Evolutionary conservation across 2,888 invertebrate species (phyloP).

Genomic region (Pseudeuparius sepicola): DNA sequence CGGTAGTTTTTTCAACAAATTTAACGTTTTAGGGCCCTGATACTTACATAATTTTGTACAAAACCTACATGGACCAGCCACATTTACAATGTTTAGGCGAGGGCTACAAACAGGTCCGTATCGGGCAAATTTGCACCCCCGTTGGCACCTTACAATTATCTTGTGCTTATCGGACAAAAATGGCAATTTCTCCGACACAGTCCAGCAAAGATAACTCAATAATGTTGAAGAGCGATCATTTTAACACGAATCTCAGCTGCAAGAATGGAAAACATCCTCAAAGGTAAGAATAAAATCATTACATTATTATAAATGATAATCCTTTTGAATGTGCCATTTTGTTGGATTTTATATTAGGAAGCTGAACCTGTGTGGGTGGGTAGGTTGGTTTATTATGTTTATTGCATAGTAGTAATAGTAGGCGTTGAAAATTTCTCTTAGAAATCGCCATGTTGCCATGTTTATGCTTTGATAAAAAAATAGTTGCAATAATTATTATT

Average conservation of each 20-base stretch:
- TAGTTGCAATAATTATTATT: too few relatives aligned
- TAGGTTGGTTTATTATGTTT: too few relatives aligned
- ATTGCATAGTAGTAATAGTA: too few relatives aligned
- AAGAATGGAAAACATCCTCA: conserved; percentile 55
- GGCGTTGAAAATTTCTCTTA: too few relatives aligned
- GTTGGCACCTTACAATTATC: conserved; percentile 68
- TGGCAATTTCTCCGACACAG: conserved; percentile 79
- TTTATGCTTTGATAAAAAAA: too few relatives aligned
- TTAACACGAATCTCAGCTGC: conserved; percentile 60
- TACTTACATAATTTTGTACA: conserved; percentile 82
- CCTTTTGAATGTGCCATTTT: too few relatives aligned
- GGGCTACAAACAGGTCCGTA: conserved; percentile 65
- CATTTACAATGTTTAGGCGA: conserved; percentile 68
- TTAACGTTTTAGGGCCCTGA: conserved; percentile 64
- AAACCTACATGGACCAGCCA: conserved; percentile 72
- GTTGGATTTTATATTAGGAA: too few relatives aligned
- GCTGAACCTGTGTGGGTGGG: too few relatives aligned
- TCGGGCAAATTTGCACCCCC: conserved; percentile 81
- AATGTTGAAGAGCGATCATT: conserved; percentile 88
- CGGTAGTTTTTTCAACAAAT: too few relatives aligned
- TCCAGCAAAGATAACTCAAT: conserved; percentile 57
- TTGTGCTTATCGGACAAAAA: conserved; percentile 81
- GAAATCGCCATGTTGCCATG: too few relatives aligned
- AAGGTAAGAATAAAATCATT: conserved; percentile 36
- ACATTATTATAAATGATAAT: too few relatives aligned